A percentile compares a stretch with the other conserved stretches of the same genome.
Evolutionary conservation across 2,797 vertebrate species (phyloP).

Genomic region (Morus bassanus): DNA sequence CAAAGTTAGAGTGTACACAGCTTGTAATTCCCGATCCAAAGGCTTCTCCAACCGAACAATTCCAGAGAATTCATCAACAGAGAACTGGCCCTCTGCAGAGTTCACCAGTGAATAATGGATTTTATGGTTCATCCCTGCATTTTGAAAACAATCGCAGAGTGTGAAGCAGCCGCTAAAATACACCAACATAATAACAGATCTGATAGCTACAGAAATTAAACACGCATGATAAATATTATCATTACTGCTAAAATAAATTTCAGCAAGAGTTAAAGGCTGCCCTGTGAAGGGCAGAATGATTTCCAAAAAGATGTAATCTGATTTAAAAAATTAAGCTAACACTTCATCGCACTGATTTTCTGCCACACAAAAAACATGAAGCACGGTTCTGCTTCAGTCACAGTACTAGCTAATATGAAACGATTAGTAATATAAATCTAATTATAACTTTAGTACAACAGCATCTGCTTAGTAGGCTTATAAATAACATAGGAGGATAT

Average conservation of each 20-base stretch:
- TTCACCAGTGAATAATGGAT: constrained; percentile 86
- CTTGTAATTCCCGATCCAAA: constrained; percentile 88
- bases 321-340: not conserved
- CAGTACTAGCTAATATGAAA: not conserved
- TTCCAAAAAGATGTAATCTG: not conserved
- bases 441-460: not conserved
- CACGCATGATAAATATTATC: not conserved
- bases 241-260: not conserved
- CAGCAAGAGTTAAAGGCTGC: not conserved
- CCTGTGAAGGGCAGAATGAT: not conserved
- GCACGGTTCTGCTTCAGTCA: not conserved
- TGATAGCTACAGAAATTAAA: not conserved
- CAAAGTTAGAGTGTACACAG: constrained; percentile 83
- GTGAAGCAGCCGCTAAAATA: not conserved
- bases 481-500: not conserved
- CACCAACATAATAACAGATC: not conserved
- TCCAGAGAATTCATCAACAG: constrained; percentile 88
- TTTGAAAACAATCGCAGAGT: constrained; percentile 5
- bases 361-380: not conserved
- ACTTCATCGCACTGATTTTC: not conserved
- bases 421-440: not conserved
- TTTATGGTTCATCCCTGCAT: constrained; percentile 85
- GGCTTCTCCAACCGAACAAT: constrained; percentile 85
- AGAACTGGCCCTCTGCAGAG: constrained; percentile 90
- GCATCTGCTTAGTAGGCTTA: not conserved